phyloP scores from a whole-genome alignment of 1,140 invertebrate species.

The Pachyrhynchus sulphureomaculatus region DNA sequence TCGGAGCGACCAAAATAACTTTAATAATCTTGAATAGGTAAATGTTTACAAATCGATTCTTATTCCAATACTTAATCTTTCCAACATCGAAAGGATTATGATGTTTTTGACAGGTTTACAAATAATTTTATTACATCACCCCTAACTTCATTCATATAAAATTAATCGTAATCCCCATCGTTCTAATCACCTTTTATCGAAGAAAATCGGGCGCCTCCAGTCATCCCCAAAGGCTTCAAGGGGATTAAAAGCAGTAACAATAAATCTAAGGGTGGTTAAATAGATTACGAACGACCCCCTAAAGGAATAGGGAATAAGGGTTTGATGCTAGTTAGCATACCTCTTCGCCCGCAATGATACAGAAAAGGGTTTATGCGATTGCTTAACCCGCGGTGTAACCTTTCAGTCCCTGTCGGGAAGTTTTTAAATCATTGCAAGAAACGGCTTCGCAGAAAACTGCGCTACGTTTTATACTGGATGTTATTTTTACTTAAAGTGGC shows the following conservation, averaged over 20 bases:
- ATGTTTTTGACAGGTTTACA: too few species aligned
- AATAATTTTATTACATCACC: not conserved
- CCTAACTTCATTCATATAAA: not conserved
- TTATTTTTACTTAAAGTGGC: too few species aligned
- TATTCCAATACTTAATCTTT: too few species aligned
- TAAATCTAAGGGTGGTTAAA: slow-evolving; percentile 34
- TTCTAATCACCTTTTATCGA: slow-evolving; percentile 26
- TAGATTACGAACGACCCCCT: slow-evolving; percentile 30
- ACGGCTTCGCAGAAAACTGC: not conserved
- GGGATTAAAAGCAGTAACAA: slow-evolving; percentile 32
- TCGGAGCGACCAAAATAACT: too few species aligned
- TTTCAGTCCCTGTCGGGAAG: slow-evolving; percentile 22
- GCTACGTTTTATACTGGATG: not conserved
- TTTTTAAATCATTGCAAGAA: slow-evolving; percentile 27
- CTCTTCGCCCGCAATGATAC: slow-evolving; percentile 21
- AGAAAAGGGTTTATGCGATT: slow-evolving; percentile 28
- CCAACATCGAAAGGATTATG: too few species aligned
- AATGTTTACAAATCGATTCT: too few species aligned
- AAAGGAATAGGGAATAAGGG: slow-evolving; percentile 15
- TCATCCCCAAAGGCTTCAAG: slow-evolving; percentile 7
- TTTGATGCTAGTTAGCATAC: slow-evolving; percentile 31
- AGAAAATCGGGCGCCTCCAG: slow-evolving; percentile 21
- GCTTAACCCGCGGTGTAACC: slow-evolving; percentile 23
- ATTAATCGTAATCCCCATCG: slow-evolving; percentile 22
- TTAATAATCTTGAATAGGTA: too few species aligned